A percentile compares a stretch with the other conserved stretches of the same genome.
These are phyloP conservation scores for Polydesmus complanatus DNA, from an alignment of 2,888 invertebrate species.

Conservation along the genomic window DNA sequence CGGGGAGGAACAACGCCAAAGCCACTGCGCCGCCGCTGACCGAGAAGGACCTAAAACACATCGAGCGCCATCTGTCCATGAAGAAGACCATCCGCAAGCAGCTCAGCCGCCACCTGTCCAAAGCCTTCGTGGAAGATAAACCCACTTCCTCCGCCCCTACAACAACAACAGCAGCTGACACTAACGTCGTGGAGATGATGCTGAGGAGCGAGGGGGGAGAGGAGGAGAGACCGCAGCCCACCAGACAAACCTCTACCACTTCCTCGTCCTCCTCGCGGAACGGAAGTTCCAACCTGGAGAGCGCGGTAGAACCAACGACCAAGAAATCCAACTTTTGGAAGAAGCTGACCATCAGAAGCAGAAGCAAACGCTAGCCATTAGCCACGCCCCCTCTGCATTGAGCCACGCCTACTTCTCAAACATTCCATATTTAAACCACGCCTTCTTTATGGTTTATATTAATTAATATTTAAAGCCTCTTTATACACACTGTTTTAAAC, in stretches of 20 bases:
- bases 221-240: not conserved
- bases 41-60: slow-evolving; percentile 44
- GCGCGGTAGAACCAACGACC: too few species aligned
- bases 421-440: too few species aligned
- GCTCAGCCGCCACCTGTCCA: slow-evolving; percentile 68
- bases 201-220: not conserved
- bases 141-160: not conserved
- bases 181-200: not conserved
- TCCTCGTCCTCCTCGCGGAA: not conserved
- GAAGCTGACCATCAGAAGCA: not conserved
- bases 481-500: too few species aligned
- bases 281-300: not conserved
- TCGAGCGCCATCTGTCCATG: slow-evolving; percentile 70
- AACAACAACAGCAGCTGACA: not conserved
- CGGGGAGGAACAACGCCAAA: not conserved
- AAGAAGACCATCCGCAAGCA: slow-evolving; percentile 73
- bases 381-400: too few species aligned
- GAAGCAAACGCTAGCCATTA: slow-evolving; percentile 1
- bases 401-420: too few species aligned
- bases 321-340: slow-evolving; percentile 1
- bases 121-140: slow-evolving; percentile 28
- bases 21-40: too few species aligned
- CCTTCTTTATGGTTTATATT: too few species aligned
- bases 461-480: too few species aligned
- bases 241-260: not conserved